Evolutionary conservation across 2,113 vertebrate species (phyloP).

Genomic region (Tachysurus vachellii): DNA sequence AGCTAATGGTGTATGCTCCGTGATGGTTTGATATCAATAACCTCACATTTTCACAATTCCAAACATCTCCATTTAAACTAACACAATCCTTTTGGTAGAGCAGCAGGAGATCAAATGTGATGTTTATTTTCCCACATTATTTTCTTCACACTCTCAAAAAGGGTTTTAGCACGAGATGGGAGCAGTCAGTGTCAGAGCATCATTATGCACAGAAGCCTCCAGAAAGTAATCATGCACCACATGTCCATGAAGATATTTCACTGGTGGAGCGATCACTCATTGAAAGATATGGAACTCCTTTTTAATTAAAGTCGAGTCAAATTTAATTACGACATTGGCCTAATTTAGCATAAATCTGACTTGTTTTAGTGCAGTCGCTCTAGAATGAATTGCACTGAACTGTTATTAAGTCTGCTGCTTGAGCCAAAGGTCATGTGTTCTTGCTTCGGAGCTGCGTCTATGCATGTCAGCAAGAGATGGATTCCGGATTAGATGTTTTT

Average conservation of each 20-base stretch:
- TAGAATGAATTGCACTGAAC: slow-evolving; percentile 15
- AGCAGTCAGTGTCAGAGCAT: not conserved
- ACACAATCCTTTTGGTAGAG: not conserved
- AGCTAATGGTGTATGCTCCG: not conserved
- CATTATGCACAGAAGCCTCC: slow-evolving; percentile 17
- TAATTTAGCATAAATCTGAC: slow-evolving; percentile 31
- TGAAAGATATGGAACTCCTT: slow-evolving; percentile 27
- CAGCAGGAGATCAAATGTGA: slow-evolving; percentile 27
- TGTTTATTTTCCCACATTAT: slow-evolving; percentile 5
- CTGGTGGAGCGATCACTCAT: not conserved
- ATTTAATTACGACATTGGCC: slow-evolving; percentile 38
- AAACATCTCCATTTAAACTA: slow-evolving; percentile 13
- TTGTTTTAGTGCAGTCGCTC: slow-evolving; percentile 25
- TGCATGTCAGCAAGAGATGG: not conserved
- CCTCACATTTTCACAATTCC: slow-evolving; percentile 2
- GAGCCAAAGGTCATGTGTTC: not conserved
- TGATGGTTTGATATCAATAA: slow-evolving; percentile 15
- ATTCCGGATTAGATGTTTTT: not conserved
- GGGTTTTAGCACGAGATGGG: not conserved
- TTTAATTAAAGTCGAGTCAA: slow-evolving; percentile 32
- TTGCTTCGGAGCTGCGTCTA: not conserved
- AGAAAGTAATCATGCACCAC: slow-evolving; percentile 3
- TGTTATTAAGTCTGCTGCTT: slow-evolving; percentile 22
- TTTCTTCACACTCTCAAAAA: not conserved
- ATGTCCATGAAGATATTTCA: slow-evolving; percentile 16